Conservation (phyloP, 2,888 invertebrate genomes). For the Keiferia lycopersicella region DNA sequence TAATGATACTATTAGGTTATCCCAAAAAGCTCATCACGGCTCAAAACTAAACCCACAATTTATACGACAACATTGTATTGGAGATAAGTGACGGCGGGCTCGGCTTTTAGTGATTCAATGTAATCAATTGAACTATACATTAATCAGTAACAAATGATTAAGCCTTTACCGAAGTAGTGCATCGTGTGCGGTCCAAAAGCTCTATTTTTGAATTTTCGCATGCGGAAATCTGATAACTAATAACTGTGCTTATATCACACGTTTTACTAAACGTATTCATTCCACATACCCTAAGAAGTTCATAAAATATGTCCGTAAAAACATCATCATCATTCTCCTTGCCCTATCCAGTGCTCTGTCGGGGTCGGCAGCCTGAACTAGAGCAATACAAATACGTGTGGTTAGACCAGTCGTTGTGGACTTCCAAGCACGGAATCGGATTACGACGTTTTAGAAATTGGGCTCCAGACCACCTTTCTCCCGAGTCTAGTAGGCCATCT, state of each 20-base stretch:
- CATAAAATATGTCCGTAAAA: too few relatives aligned
- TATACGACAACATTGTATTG: background rate
- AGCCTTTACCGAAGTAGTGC: slow-evolving; percentile 29
- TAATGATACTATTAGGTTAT: background rate
- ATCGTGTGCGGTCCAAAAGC: slow-evolving; percentile 48
- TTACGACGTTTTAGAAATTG: background rate
- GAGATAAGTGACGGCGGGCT: slow-evolving; percentile 16
- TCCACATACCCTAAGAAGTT: too few relatives aligned
- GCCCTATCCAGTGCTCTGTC: too few relatives aligned
- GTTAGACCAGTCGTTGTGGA: too few relatives aligned
- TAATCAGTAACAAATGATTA: slow-evolving; percentile 33
- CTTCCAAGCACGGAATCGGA: background rate
- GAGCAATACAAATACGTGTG: too few relatives aligned
- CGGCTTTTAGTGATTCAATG: slow-evolving; percentile 15
- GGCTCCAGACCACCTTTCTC: slow-evolving; percentile 35
- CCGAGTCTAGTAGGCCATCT: slow-evolving; percentile 38
- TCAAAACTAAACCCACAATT: background rate
- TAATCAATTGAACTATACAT: slow-evolving; percentile 26
- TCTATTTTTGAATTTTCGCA: background rate
- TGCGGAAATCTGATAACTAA: background rate
- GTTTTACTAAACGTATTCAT: too few relatives aligned
- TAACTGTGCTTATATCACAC: too few relatives aligned
- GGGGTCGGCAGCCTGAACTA: too few relatives aligned
- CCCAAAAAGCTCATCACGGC: background rate
- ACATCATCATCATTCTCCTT: too few relatives aligned